Evolutionary conservation across 2,888 invertebrate genomes (phyloP), one percentile per base, ranked within the genome.

Genomic region (Pristionchus mayeri): DNA sequence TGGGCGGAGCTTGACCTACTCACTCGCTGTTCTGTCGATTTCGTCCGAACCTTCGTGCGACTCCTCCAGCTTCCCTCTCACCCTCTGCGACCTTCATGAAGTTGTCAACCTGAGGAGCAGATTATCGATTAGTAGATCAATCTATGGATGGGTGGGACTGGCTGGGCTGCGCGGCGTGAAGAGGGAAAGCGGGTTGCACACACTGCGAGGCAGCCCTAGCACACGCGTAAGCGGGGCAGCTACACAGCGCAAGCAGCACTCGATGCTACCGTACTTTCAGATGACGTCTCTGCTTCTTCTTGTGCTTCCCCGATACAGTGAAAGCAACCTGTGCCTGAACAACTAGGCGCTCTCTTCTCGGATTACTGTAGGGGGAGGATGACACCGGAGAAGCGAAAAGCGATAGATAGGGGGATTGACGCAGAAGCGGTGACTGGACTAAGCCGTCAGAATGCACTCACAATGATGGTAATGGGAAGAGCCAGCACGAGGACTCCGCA

Each of bases 41-140:
- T n/a, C n/a, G n/a, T n/a, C 81, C 81, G 48, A 82, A 82, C 63
- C 81, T n/a, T 13, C 63, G 24, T 18, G 81, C 63, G 9, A 63
- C 63, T 82, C 81, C 81, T 48, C 81, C 81, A 27, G 37, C 27
- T 48, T 82, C 81, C 13, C 90, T 85, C 81, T 90, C 90, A 13
- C 88, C 88, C 84, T 90, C 90, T 48, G 90, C 90, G 6, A 90
- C 91, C 84, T 90, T 91, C 90, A 91, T 91, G 87, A 91, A 91
- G 86, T 91, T 91, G 87, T 91, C 91, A 60, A 91, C 91, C 90
- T 91, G 85, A 40, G 88, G 86, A 24, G 37, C 13, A 84, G 81
- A 80, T 57, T 50, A 52, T 40, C 63, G 52, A 34, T 71, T 54
- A 18, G 24, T 24, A 75, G 48, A 18, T 40, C 24, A 44, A 40